Evolutionary conservation across 2,113 vertebrate genomes (phyloP), one percentile per base, ranked within the genome.

Genomic region (Cyanoderma ruficeps): DNA sequence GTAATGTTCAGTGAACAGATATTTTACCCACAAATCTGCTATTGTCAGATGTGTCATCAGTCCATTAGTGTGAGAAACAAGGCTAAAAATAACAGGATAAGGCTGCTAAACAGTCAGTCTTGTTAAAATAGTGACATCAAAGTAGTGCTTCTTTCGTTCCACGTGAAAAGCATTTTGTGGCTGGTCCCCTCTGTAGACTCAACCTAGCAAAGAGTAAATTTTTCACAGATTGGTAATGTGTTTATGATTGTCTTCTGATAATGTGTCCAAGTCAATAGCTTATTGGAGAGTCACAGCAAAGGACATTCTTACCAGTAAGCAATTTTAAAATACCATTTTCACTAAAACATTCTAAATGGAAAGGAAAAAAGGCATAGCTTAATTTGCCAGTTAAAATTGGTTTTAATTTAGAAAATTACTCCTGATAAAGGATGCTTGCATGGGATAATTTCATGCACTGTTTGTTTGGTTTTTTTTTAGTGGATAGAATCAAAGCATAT

Each of bases 51-150:
- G 65, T 95, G 87, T 96, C 94, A 97, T 84, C 92, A 84, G 89
- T 82, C 87, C 5, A 6, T 96, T 96, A 94, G 82, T 10, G 1
- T 87, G 89, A 96, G 93, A 94, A 97, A 89, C n/a, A 15, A 37
- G 89, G 83, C 87, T 96, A 95, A 96, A 96, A 96, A 95, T 95
- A 97, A 93, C 90, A 90, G 68, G 82, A 90, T 94, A 94, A 82
- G 68, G 35, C 92, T 84, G 64, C 71, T 95, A 81, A 94, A 94
- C 91, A 91, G 77, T 91, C 68, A 63, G 47, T 83, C 87, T 87
- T 83, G 92, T 96, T 97, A 96, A 94, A 96, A 94, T 63, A 93
- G 87, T 90, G 89, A 74, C 82, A 94, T 70, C 77, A 94, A 94
- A 94, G 37, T 46, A 63, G 83, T 10, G 13, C 61, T 84, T 87